Conservation (phyloP, 2,888 invertebrate species). For the Drosophila mulleri region DNA sequence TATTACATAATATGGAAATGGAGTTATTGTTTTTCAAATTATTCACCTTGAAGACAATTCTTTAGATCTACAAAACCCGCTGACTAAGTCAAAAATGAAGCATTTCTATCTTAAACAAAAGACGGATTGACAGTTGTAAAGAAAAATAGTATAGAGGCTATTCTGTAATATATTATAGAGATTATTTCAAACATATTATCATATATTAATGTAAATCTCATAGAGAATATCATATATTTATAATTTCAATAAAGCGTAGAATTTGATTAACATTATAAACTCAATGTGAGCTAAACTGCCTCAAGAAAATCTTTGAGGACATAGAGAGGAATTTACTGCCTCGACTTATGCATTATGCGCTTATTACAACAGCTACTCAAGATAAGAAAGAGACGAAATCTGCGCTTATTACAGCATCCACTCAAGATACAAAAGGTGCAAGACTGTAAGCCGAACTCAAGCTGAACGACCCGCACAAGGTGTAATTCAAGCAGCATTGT, state of each 20-base stretch:
- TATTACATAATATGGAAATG: not conserved
- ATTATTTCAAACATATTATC: not conserved
- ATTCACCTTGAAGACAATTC: too few relatives aligned
- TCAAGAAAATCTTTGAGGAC: not conserved
- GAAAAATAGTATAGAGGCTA: too few relatives aligned
- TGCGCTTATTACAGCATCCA: slow-evolving; percentile 39
- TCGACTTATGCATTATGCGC: not conserved
- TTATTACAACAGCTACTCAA: not conserved
- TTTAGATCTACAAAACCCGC: too few relatives aligned
- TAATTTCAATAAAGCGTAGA: not conserved
- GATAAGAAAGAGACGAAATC: not conserved
- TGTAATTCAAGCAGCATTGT: slow-evolving; percentile 15
- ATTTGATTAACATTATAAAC: not conserved
- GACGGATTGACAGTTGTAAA: not conserved
- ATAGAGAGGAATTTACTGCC: not conserved
- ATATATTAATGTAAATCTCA: not conserved
- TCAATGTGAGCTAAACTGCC: not conserved
- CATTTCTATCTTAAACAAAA: not conserved
- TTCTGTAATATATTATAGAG: too few relatives aligned
- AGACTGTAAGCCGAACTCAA: slow-evolving; percentile 22
- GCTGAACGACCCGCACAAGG: slow-evolving; percentile 43
- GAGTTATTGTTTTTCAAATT: not conserved
- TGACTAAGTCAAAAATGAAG: not conserved
- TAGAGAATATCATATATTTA: not conserved
- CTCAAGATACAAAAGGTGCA: slow-evolving; percentile 34